These are phyloP conservation scores for Cyphomyrus plagiostoma DNA, from an alignment of 2,113 vertebrate species.

Conservation along the genomic window DNA sequence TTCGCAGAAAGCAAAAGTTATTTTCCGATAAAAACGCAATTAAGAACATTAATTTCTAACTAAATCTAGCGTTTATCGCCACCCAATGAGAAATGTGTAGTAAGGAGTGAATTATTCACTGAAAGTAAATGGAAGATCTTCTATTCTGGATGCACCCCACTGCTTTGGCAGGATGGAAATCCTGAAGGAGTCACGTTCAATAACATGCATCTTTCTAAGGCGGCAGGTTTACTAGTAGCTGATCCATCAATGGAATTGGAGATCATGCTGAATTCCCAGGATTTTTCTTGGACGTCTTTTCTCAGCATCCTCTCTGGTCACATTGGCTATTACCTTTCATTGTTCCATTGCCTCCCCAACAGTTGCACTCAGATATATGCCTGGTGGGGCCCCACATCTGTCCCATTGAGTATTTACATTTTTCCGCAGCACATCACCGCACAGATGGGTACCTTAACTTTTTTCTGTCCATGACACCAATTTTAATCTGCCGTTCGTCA, in stretches of 20 bases:
- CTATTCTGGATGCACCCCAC: not conserved
- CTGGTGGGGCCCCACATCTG: not conserved
- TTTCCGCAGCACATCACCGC: not conserved
- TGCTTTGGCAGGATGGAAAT: not conserved
- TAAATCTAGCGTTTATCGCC: not conserved
- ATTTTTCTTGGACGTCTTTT: not conserved
- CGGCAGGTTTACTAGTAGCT: not conserved
- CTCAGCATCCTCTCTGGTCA: not conserved
- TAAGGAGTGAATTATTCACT: not conserved
- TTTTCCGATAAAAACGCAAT: conserved; percentile 3
- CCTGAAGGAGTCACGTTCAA: not conserved
- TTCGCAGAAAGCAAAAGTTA: not conserved
- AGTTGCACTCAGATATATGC: not conserved
- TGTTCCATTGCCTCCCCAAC: not conserved
- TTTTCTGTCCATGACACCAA: not conserved
- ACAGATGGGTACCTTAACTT: not conserved
- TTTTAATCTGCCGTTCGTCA: not conserved
- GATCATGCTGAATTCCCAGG: not conserved
- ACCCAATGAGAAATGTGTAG: not conserved
- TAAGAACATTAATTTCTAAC: not conserved
- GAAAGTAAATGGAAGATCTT: not conserved
- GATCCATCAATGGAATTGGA: not conserved
- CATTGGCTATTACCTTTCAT: not conserved
- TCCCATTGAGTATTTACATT: not conserved
- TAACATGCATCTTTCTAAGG: not conserved